Percentiles rank a stretch among this genome's conserved stretches.
phyloP scores from a whole-genome alignment of 2,797 vertebrate genomes.

The Silurus lanzhouensis region DNA sequence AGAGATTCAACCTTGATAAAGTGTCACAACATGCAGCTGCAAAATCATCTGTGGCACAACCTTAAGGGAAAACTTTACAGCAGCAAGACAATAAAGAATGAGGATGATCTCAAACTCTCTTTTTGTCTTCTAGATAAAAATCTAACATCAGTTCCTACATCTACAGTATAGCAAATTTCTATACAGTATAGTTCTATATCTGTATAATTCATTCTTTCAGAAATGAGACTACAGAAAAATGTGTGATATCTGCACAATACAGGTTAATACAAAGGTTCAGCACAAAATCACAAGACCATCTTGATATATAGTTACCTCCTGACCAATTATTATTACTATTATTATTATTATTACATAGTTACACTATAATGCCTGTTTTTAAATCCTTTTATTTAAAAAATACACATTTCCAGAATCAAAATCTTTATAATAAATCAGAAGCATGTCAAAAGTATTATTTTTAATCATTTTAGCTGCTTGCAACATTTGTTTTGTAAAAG shows the following conservation, averaged over 20 bases:
- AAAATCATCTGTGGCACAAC: constrained; percentile 40
- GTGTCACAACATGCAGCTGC: constrained; percentile 40
- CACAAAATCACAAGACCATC: neutral
- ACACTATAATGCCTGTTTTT: neutral
- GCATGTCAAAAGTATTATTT: neutral
- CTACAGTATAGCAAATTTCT: neutral
- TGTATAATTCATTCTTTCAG: neutral
- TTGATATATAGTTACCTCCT: neutral
- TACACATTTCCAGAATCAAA: neutral
- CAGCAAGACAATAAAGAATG: constrained; percentile 20
- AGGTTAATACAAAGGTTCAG: neutral
- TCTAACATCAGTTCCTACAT: neutral
- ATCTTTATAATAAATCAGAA: neutral
- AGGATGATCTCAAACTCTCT: constrained; percentile 2
- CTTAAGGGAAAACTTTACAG: constrained; percentile 35
- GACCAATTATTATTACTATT: neutral
- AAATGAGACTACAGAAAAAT: neutral
- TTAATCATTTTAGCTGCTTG: neutral
- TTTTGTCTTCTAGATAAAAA: neutral
- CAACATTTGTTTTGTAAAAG: neutral
- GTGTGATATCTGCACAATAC: neutral
- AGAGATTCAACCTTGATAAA: constrained; percentile 44
- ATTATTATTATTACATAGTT: neutral
- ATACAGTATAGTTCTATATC: too few species aligned
- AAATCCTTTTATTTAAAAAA: neutral